Conservation (phyloP, 1,140 invertebrate genomes). For the Hetaerina americana region DNA sequence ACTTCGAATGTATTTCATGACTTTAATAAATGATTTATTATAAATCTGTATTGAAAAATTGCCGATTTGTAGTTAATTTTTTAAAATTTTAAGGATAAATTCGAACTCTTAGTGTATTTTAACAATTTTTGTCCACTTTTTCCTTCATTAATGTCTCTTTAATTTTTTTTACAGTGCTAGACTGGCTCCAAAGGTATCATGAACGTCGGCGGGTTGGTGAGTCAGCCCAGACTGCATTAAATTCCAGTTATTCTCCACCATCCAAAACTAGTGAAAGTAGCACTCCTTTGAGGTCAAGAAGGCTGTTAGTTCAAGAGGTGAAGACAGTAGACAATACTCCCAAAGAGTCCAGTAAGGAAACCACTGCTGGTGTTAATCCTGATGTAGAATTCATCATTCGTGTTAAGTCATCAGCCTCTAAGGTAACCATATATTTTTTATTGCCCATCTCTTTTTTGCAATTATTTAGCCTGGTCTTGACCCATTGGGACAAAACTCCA, state of each 20-base stretch:
- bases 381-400: conserved; percentile 44
- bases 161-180: too few relatives aligned
- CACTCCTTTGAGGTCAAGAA: background rate
- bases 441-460: too few relatives aligned
- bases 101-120: too few relatives aligned
- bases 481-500: too few relatives aligned
- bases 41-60: too few relatives aligned
- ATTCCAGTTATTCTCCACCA: background rate
- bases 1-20: too few relatives aligned
- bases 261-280: conserved; percentile 1
- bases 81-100: too few relatives aligned
- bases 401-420: conserved; percentile 23
- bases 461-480: too few relatives aligned
- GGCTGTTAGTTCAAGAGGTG: conserved; percentile 22
- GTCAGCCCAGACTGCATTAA: background rate
- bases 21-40: too few relatives aligned
- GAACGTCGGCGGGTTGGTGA: background rate
- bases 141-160: too few relatives aligned
- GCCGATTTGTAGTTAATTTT: too few relatives aligned
- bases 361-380: conserved; percentile 29
- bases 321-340: conserved; percentile 21
- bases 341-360: background rate
- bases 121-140: too few relatives aligned
- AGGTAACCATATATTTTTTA: background rate
- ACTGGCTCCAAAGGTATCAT: background rate